Percentiles rank a stretch among this genome's conserved stretches.
phyloP scores from a whole-genome alignment of 2,113 vertebrate genomes.

The Chloropsis hardwickii region DNA sequence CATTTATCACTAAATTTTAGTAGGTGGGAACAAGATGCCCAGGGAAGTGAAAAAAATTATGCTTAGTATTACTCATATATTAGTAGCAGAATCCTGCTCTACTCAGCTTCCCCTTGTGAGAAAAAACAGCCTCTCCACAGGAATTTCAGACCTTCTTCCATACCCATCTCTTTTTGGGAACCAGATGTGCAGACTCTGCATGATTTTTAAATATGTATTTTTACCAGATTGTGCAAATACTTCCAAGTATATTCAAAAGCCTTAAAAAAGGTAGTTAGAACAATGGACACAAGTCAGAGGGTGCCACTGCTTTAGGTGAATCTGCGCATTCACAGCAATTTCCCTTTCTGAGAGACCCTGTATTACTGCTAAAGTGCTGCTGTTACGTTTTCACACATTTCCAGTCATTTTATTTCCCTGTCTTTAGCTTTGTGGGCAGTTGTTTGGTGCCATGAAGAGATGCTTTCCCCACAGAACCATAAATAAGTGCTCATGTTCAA shows the following conservation, averaged over 20 bases:
- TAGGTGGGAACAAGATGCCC: not conserved
- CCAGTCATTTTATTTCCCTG: not conserved
- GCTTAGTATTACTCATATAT: not conserved
- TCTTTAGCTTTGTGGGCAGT: fast-evolving
- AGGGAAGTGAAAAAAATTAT: not conserved
- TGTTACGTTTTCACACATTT: not conserved
- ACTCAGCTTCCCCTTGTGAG: not conserved
- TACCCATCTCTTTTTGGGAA: not conserved
- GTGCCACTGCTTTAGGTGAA: not conserved
- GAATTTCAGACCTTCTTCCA: not conserved
- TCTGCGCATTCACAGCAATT: not conserved
- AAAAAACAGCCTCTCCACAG: not conserved
- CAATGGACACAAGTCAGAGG: not conserved
- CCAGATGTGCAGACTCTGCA: not conserved
- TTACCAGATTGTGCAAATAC: not conserved
- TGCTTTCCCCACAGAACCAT: not conserved
- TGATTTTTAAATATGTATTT: not conserved
- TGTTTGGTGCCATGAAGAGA: not conserved
- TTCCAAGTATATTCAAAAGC: not conserved
- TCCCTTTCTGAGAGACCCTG: not conserved
- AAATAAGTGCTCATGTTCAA: not conserved
- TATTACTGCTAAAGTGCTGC: not conserved
- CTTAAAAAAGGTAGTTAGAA: not conserved
- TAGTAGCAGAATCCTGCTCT: not conserved
- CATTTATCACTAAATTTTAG: not conserved